Conservation (phyloP, 2,888 invertebrate species). For the Leptura quadrifasciata region DNA sequence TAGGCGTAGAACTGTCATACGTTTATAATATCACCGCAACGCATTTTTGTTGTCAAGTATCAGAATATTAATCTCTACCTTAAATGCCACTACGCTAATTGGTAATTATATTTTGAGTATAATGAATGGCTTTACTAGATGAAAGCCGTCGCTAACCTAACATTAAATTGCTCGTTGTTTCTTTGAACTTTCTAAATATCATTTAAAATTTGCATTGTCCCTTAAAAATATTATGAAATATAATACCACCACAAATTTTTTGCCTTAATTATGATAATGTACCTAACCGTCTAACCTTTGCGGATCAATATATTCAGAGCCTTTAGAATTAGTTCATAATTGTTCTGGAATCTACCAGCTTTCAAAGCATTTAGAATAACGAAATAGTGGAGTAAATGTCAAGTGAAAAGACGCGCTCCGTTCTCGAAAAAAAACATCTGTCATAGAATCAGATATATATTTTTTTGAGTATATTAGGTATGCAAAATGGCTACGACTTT, state of each 20-base stretch:
- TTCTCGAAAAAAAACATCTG: no score
- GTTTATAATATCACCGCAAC: conserved; percentile 26
- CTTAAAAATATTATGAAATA: conserved; percentile 9
- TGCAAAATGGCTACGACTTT: no score
- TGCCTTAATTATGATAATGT: conserved; percentile 14
- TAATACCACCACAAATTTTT: not conserved
- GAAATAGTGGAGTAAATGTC: no score
- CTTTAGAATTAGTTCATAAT: not conserved
- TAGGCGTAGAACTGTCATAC: conserved; percentile 33
- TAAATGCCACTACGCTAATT: conserved; percentile 35
- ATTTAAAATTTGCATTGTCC: conserved; percentile 27
- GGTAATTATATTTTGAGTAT: conserved; percentile 37
- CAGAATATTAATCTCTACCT: conserved; percentile 37
- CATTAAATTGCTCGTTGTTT: conserved; percentile 29
- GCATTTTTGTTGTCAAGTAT: conserved; percentile 34
- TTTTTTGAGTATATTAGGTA: no score
- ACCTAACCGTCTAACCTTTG: not conserved
- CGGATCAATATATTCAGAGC: not conserved
- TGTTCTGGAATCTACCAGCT: not conserved
- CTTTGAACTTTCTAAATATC: conserved; percentile 36
- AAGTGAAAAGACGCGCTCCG: no score
- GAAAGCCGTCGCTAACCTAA: conserved; percentile 28
- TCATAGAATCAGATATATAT: no score
- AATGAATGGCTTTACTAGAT: conserved; percentile 36
- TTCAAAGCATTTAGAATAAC: no score